Conservation (phyloP, 2,797 vertebrate genomes). For the Leucoraja ocellata region DNA sequence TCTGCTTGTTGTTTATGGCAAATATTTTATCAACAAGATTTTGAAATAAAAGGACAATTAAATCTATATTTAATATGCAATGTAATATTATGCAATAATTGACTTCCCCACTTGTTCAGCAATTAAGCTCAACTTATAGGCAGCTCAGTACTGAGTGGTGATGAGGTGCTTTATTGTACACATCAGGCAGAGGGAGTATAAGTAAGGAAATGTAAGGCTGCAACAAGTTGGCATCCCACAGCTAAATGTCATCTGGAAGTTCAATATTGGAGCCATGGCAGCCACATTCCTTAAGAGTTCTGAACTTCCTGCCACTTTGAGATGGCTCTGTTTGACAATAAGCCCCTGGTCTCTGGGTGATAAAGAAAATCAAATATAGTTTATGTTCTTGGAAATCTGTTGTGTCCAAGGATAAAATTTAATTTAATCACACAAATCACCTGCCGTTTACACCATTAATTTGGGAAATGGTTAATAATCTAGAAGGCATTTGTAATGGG, state of each 20-base stretch:
- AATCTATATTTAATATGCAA: neutral
- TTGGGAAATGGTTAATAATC: too few relatives aligned
- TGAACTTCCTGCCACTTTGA: too few relatives aligned
- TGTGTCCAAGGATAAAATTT: neutral
- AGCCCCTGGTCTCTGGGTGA: too few relatives aligned
- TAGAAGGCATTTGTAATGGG: neutral
- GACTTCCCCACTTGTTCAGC: neutral
- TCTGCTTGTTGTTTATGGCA: too few relatives aligned
- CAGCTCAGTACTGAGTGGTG: neutral
- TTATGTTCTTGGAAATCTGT: too few relatives aligned
- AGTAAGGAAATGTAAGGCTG: neutral
- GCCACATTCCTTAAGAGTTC: too few relatives aligned
- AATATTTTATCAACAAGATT: neutral
- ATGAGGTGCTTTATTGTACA: neutral
- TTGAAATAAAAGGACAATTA: neutral
- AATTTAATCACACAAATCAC: neutral
- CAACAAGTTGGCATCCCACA: too few relatives aligned
- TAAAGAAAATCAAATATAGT: too few relatives aligned
- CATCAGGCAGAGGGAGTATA: neutral
- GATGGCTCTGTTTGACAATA: too few relatives aligned
- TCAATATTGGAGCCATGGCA: too few relatives aligned
- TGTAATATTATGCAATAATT: neutral
- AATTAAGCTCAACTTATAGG: neutral
- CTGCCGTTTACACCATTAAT: neutral
- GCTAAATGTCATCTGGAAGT: too few relatives aligned